A percentile compares a stretch with the other conserved stretches of the same genome.
These are phyloP conservation scores for Halictus quadricinctus DNA, from an alignment of 2,888 invertebrate genomes.

Conservation along the genomic window DNA sequence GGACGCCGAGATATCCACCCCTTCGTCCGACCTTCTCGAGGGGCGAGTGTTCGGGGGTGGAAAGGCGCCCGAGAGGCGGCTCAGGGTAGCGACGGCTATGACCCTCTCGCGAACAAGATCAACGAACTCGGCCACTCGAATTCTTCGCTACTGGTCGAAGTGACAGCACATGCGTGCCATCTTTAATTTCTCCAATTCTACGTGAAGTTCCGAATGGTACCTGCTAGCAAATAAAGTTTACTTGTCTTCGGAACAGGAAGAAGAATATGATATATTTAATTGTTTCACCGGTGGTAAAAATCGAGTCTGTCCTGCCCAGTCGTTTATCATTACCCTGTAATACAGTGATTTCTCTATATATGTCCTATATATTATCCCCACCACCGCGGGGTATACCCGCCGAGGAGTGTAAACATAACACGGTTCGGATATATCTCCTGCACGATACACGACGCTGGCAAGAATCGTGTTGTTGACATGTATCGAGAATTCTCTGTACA, in stretches of 20 bases:
- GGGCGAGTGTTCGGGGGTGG: constrained; percentile 71
- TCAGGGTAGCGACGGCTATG: constrained; percentile 77
- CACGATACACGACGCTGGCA: no score
- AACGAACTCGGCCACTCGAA: constrained; percentile 43
- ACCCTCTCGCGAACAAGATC: constrained; percentile 76
- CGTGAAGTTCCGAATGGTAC: neutral
- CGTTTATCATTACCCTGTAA: no score
- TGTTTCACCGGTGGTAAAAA: no score
- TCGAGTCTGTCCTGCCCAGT: no score
- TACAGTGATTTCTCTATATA: no score
- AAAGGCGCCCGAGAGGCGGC: constrained; percentile 77
- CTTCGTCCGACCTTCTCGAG: constrained; percentile 71
- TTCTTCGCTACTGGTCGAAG: neutral
- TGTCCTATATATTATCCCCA: no score
- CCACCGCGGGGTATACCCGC: no score
- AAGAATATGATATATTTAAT: neutral
- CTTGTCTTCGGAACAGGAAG: neutral
- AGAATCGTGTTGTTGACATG: no score
- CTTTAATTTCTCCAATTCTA: neutral
- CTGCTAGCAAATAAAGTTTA: neutral
- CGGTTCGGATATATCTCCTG: no score
- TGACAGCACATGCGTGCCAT: neutral
- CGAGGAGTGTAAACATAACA: no score
- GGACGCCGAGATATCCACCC: constrained; percentile 81
- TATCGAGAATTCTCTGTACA: no score